phyloP scores from a whole-genome alignment of 2,113 vertebrate genomes.

The Scatophagus argus region DNA sequence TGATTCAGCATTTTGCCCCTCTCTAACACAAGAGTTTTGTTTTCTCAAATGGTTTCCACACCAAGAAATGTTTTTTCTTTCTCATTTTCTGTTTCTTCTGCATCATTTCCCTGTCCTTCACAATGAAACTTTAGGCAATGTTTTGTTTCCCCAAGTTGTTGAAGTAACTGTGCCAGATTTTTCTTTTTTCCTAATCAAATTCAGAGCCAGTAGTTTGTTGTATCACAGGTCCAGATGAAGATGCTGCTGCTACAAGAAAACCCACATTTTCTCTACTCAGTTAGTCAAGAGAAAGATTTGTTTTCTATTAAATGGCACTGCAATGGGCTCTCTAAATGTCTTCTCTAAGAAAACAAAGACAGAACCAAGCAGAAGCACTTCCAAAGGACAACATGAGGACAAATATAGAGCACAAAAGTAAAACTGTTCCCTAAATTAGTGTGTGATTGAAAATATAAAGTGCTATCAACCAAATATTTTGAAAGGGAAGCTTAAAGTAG shows the following conservation, averaged over 20 bases:
- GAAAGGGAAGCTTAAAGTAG: not conserved
- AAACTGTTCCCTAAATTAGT: no score
- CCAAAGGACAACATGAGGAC: no score
- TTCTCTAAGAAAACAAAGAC: no score
- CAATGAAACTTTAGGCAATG: not conserved
- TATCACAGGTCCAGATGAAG: not conserved
- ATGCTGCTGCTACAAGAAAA: not conserved
- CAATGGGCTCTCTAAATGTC: no score
- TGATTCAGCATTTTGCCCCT: not conserved
- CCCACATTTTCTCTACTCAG: no score
- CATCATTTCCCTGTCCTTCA: not conserved
- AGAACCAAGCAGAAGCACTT: no score
- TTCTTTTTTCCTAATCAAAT: not conserved
- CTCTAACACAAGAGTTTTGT: not conserved
- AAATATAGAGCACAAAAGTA: no score
- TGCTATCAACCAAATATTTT: not conserved
- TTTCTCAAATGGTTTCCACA: not conserved
- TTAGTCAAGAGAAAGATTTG: not conserved
- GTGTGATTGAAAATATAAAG: no score
- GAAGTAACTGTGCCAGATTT: not conserved
- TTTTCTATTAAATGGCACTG: no score
- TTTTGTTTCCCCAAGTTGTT: not conserved
- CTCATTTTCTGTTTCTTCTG: constrained; percentile 13
- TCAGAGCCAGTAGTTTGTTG: not conserved
- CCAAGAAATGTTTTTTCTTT: not conserved